Evolutionary conservation across 2,888 invertebrate genomes (phyloP).

Genomic region (Parapristionchus giblindavisi): DNA sequence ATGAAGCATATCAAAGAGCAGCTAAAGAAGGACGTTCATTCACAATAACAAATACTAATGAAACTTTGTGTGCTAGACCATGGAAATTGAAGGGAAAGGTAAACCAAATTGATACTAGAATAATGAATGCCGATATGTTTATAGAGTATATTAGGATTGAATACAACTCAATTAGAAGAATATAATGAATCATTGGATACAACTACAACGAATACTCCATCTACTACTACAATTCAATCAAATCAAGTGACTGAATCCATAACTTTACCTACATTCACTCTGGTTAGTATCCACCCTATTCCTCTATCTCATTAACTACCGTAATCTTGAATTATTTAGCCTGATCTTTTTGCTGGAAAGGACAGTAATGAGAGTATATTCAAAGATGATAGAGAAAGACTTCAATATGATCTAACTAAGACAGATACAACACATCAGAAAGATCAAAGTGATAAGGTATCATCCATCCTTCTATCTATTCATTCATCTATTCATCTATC

Average conservation of each 20-base stretch:
- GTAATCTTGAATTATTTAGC: constrained; percentile 43
- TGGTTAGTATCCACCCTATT: neutral
- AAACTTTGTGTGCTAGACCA: constrained; percentile 69
- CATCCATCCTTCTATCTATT: neutral
- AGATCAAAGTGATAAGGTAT: constrained; percentile 12
- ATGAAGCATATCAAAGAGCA: constrained; percentile 52
- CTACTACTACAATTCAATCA: constrained; percentile 26
- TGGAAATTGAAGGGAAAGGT: constrained; percentile 45
- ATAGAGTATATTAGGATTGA: constrained; percentile 11
- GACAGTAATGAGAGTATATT: constrained; percentile 54
- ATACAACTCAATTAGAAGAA: neutral
- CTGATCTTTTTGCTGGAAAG: constrained; percentile 52
- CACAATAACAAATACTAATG: constrained; percentile 54
- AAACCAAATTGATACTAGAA: neutral
- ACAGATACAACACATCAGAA: constrained; percentile 28
- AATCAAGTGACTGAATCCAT: constrained; percentile 18
- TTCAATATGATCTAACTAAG: constrained; percentile 51
- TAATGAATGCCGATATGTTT: neutral
- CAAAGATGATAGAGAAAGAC: constrained; percentile 52
- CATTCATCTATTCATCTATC: neutral
- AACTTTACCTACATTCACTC: constrained; percentile 25
- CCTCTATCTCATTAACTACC: neutral
- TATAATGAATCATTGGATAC: constrained; percentile 28
- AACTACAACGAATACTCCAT: constrained; percentile 15
- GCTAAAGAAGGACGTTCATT: constrained; percentile 54